Evolutionary conservation across 2,888 invertebrate species (phyloP), one percentile per base, ranked within the genome.

Genomic region (Amphipoea lucens): DNA sequence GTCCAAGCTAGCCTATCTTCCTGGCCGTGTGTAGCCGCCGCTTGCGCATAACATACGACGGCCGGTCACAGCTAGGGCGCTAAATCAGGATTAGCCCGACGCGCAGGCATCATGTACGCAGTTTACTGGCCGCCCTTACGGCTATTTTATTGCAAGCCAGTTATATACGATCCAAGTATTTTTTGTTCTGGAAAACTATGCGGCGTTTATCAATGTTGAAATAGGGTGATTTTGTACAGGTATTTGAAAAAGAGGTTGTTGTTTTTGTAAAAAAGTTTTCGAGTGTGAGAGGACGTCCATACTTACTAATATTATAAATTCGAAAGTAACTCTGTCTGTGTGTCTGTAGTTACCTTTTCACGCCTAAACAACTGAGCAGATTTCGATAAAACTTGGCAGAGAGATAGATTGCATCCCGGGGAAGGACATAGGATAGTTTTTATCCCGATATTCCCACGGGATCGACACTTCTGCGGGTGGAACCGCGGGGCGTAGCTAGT

Each of bases 71-170:
- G 92, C 92, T 90, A 92, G 92, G 90, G 89, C 93, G 95, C 95
- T 96, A 96, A 96, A 97, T 97, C 96, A 96, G 96, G 96, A 96
- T 97, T 96, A 97, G 95, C 90, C 85, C 87, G 94, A 95, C 95
- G 93, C 89, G 89, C 92, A 92, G 93, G 94, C 95, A 94, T 94
- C 94, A 93, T 94, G 92, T 93, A 91, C 89, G 89, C 93, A 95
- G 93, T 96, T 96, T 96, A 96, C 94, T 93, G 95, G 93, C 87
- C 90, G 88, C 89, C 91, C 90, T 90, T 92, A 92, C 91, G 91
- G 90, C 92, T 95, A 95, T 94, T 96, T 96, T 95, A 96, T 95
- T 93, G 92, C 94, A 89, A 90, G 88, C 91, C 93, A 92, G 90
- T 94, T 95, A 93, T 93, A 92, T 92, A 92, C 89, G 89, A 89